A percentile compares a stretch with the other conserved stretches of the same genome.
phyloP scores from a whole-genome alignment of 2,888 invertebrate species.

The Argyra leucocephala region DNA sequence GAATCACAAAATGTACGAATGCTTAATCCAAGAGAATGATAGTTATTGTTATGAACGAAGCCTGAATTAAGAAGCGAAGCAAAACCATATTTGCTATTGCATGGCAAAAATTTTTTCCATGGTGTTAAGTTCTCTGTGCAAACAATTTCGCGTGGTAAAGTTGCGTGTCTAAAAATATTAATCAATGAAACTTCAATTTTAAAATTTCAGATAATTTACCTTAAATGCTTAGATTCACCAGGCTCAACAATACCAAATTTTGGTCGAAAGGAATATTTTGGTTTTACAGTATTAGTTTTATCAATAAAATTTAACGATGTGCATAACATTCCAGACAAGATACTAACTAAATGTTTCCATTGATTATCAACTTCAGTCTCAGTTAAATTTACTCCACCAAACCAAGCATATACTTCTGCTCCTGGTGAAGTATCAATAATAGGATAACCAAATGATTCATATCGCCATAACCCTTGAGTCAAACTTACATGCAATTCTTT shows the following conservation, averaged over 20 bases:
- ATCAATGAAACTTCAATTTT: conserved; percentile 24
- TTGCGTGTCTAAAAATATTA: conserved; percentile 61
- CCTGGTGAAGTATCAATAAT: conserved; percentile 82
- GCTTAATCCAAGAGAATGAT: conserved; percentile 82
- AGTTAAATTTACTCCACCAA: conserved; percentile 49
- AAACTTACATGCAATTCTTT: conserved; percentile 84
- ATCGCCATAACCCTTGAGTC: conserved; percentile 89
- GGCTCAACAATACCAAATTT: conserved; percentile 29
- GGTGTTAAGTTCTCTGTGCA: conserved; percentile 99
- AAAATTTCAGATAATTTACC: no score
- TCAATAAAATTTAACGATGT: conserved; percentile 93
- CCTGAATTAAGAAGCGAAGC: conserved; percentile 81
- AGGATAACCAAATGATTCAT: conserved; percentile 91
- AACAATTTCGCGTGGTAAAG: conserved; percentile 90
- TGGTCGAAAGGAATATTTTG: conserved; percentile 74
- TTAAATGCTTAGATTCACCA: conserved; percentile 24
- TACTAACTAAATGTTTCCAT: conserved; percentile 83
- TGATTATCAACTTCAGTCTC: conserved; percentile 54
- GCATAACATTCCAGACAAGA: conserved; percentile 89
- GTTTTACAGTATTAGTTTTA: conserved; percentile 70
- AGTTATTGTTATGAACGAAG: conserved; percentile 83
- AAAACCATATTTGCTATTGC: conserved; percentile 81
- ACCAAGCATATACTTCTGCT: conserved; percentile 92
- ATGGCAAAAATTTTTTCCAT: conserved; percentile 94
- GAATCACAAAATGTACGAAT: conserved; percentile 64